A percentile compares a stretch with the other conserved stretches of the same genome.
Conservation (phyloP, 2,888 invertebrate genomes). For the Tryphoninae sp. region DNA sequence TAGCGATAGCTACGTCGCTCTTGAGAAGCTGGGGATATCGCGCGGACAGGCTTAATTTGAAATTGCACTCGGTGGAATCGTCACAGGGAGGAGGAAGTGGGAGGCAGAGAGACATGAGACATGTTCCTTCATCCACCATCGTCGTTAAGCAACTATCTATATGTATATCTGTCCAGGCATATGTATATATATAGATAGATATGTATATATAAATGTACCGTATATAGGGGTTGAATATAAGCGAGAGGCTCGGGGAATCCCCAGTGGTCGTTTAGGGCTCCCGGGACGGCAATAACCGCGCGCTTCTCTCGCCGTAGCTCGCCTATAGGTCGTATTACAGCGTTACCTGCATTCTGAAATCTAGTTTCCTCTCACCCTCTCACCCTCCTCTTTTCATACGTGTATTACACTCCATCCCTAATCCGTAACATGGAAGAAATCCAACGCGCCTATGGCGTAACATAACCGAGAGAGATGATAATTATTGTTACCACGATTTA, state of each 20-base stretch:
- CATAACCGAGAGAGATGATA: no score
- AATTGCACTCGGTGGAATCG: slow-evolving; percentile 57
- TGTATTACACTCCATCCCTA: not conserved
- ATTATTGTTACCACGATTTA: no score
- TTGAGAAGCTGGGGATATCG: slow-evolving; percentile 20
- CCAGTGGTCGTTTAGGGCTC: slow-evolving; percentile 67
- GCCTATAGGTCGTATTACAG: slow-evolving; percentile 49
- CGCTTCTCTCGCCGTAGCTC: slow-evolving; percentile 49
- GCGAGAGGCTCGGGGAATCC: slow-evolving; percentile 50
- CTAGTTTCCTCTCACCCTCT: slow-evolving; percentile 18
- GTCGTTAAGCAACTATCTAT: slow-evolving; percentile 6
- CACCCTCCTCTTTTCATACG: not conserved
- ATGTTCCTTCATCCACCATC: slow-evolving; percentile 28
- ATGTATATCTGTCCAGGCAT: not conserved
- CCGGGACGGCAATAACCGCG: slow-evolving; percentile 67
- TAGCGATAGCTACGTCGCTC: slow-evolving; percentile 4
- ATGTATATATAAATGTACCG: not conserved
- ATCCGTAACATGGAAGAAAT: no score
- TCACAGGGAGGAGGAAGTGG: not conserved
- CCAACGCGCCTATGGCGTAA: no score
- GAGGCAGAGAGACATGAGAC: not conserved
- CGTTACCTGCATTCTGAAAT: slow-evolving; percentile 47
- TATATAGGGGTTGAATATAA: slow-evolving; percentile 36
- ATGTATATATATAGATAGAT: not conserved
- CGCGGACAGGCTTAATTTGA: slow-evolving; percentile 59